Evolutionary conservation across 2,888 invertebrate species (phyloP).

Genomic region (Acronicta aceris): DNA sequence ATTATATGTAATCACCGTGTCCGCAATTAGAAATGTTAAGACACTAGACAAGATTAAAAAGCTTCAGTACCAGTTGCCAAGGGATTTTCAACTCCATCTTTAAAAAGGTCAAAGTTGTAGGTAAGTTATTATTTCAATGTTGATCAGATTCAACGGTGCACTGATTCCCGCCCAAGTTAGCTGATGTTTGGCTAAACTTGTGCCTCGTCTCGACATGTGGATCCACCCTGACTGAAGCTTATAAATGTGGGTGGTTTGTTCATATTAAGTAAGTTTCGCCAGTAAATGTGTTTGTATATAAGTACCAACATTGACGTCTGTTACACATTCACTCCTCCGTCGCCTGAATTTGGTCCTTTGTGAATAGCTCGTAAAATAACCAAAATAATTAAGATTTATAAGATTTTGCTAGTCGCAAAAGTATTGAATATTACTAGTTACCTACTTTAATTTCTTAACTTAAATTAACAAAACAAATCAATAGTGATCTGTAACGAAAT

Average conservation of each 20-base stretch:
- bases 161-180: conserved; percentile 3
- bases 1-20: conserved; percentile 10
- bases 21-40: conserved; percentile 8
- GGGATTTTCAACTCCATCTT: neutral
- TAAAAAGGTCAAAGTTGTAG: neutral
- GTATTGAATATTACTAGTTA: no score
- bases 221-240: neutral
- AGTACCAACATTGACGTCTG: no score
- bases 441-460: no score
- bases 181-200: conserved; percentile 19
- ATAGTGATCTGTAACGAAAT: conserved; percentile 27
- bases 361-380: no score
- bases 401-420: no score
- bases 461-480: no score
- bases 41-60: conserved; percentile 10
- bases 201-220: neutral
- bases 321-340: no score
- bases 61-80: neutral
- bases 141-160: neutral
- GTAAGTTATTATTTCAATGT: neutral
- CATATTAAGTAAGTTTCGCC: no score
- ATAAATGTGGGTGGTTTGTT: no score
- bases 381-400: no score
- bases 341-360: no score
- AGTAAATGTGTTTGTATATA: no score